Conservation (phyloP, 2,888 invertebrate genomes). For the Pseudococcus viburni region DNA sequence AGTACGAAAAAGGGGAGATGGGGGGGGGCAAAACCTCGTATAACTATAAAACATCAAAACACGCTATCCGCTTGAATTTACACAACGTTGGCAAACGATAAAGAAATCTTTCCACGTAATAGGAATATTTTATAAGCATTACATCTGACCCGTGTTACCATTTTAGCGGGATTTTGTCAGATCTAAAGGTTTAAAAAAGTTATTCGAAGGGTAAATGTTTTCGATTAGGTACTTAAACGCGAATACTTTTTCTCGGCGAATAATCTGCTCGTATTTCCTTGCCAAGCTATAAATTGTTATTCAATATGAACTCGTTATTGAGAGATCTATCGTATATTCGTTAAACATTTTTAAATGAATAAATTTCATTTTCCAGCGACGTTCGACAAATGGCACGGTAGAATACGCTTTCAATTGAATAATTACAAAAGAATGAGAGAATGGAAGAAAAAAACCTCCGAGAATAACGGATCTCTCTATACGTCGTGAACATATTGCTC, state of each 20-base stretch:
- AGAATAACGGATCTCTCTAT: slow-evolving; percentile 6
- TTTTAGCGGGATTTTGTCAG: slow-evolving; percentile 56
- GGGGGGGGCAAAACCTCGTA: background rate
- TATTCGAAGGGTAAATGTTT: slow-evolving; percentile 47
- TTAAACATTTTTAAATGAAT: slow-evolving; percentile 24
- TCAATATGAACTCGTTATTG: slow-evolving; percentile 54
- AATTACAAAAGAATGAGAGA: background rate
- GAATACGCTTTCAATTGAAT: background rate
- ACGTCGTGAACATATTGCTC: background rate
- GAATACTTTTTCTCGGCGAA: slow-evolving; percentile 44
- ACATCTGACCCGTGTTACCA: slow-evolving; percentile 51
- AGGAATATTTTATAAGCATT: slow-evolving; percentile 56
- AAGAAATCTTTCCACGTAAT: slow-evolving; percentile 53
- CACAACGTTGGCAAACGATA: slow-evolving; percentile 48
- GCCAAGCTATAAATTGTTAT: slow-evolving; percentile 50
- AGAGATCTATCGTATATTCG: slow-evolving; percentile 19
- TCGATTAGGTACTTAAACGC: slow-evolving; percentile 54
- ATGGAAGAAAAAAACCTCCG: background rate
- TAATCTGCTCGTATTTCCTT: slow-evolving; percentile 36
- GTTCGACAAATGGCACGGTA: background rate
- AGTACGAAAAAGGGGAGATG: background rate
- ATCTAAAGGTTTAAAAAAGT: slow-evolving; percentile 46
- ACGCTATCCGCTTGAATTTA: slow-evolving; percentile 8
- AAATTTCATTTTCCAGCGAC: slow-evolving; percentile 21
- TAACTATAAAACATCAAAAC: slow-evolving; percentile 54